Base-by-base conservation (phyloP, 2,113 vertebrate species). In the Willisornis vidua region DNA sequence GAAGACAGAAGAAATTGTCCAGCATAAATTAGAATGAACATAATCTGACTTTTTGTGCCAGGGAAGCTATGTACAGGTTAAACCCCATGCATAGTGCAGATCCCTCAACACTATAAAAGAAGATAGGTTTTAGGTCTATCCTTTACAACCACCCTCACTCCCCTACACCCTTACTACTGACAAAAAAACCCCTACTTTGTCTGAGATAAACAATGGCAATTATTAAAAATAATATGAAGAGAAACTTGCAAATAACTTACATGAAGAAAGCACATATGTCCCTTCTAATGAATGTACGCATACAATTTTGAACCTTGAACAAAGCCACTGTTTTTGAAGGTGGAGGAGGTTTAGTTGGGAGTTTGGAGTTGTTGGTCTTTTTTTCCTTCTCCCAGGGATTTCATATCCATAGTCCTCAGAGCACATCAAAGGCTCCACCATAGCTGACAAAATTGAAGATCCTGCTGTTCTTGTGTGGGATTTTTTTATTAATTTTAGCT, bases 241-340 rank as follows among this genome's bases (percentile, higher is more conserved):
- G 20, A 79, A 59, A 52, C 46, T 58, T 77, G 28, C 14, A 49
- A 66, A 33, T 24, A 70, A 46, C 14, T 84, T 54, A 31, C 0
- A 2, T 33, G 23, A 87, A 74, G 51, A 91, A 80, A 68, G n/a
- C 3, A 14, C 0, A 0, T n/a, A 55, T 10, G 8, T 51, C 31
- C 31, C 15, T 80, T 85, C 19, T 28, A 35, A 24, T 26, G 74
- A 52, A 57, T 20, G 23, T 70, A 25, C 15, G 66, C 22, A 14
- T 45, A 12, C 31, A 54, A 9, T 94, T 92, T 41, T 46, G 86
- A 84, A 54, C 35, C 15, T 29, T 76, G 9, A n/a, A 22, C 52
- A 89, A 80, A 35, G 28, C 7, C 37, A 54, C 13, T 46, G 4
- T 29, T 80, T 70, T 29, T 73, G 63, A 63, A 89, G 39, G 14